phyloP scores from a whole-genome alignment of 1,140 invertebrate species.

The Brachionus rubens region DNA sequence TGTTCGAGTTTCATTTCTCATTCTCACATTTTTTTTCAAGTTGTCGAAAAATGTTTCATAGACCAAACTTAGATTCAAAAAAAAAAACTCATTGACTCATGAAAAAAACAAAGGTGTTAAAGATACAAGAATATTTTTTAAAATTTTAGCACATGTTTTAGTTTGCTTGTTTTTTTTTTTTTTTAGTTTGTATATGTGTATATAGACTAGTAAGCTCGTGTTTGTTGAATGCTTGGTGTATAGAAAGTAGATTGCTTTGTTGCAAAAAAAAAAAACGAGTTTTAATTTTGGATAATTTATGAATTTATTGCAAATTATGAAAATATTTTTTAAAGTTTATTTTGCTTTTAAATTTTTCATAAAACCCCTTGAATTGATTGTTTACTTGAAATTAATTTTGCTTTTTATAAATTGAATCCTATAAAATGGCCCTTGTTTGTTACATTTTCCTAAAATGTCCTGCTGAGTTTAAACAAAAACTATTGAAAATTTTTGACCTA shows the following conservation, averaged over 20 bases:
- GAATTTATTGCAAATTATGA: constrained; percentile 34
- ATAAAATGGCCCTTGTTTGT: too few relatives aligned
- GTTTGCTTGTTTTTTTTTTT: neutral
- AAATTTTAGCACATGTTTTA: constrained; percentile 29
- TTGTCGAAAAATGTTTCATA: neutral
- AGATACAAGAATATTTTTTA: neutral
- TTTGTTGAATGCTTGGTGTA: too few relatives aligned
- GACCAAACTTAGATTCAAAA: constrained; percentile 21
- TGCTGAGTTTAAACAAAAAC: too few relatives aligned
- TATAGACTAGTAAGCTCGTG: constrained; percentile 10
- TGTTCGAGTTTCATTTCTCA: too few relatives aligned
- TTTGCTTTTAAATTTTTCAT: neutral
- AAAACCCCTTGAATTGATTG: too few relatives aligned
- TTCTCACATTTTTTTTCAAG: constrained; percentile 11
- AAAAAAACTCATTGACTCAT: too few relatives aligned
- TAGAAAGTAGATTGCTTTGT: too few relatives aligned
- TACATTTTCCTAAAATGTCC: too few relatives aligned
- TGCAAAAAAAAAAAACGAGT: too few relatives aligned
- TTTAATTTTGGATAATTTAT: constrained; percentile 13
- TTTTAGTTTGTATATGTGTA: neutral
- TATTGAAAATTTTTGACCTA: too few relatives aligned
- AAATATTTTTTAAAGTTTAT: constrained; percentile 19
- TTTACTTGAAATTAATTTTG: neutral
- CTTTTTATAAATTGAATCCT: neutral
- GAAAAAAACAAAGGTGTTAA: too few relatives aligned